Evolutionary conservation across 2,888 invertebrate genomes (phyloP), one percentile per base, ranked within the genome.

Genomic region (Apamea crenata): DNA sequence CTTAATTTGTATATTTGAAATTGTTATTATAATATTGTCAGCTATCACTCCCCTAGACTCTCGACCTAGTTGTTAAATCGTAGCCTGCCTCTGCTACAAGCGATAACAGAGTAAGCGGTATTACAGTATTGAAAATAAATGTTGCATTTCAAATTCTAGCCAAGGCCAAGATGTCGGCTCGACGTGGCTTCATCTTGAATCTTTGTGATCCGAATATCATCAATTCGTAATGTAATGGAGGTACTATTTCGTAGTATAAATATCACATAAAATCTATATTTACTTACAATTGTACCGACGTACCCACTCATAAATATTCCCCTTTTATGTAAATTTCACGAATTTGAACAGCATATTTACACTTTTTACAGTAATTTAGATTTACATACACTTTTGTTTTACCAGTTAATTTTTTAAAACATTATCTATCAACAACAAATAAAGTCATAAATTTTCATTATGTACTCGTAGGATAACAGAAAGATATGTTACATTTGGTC

Each of bases 401-500:
- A 85, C 29, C 32, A 68, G 53, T 82, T 67, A 77, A 67, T 82
- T 71, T 82, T 71, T 66, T 25, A 68, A 47, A 56, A 82, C 74
- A 32, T 72, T 72, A 72, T 61, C 47, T 69, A 69, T 69, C 40
- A 77, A 79, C 50, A 71, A 71, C 59, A 72, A 63, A 67, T 68
- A 50, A 80, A 66, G 65, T 66, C 59, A 72, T 72, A 53, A 2
- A 36, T 65, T 72, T 59, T 80, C 44, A 71, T 78, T 40, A 77
- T 72, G 61, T 65, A n/a, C n/a, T n/a, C n/a, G n/a, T 61, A 81
- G 25, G 36, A 61, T 71, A 78, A 87, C 71, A 66, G 71, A 82
- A 75, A 83, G 88, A 89, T 88, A 87, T 88, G 89, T 89, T 67
- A 81, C 65, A n/a, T 73, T 87, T 82, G 75, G 72, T 77, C 80